Evolutionary conservation across 1,140 invertebrate species (phyloP).

Genomic region (Hydropsyche tenuis): DNA sequence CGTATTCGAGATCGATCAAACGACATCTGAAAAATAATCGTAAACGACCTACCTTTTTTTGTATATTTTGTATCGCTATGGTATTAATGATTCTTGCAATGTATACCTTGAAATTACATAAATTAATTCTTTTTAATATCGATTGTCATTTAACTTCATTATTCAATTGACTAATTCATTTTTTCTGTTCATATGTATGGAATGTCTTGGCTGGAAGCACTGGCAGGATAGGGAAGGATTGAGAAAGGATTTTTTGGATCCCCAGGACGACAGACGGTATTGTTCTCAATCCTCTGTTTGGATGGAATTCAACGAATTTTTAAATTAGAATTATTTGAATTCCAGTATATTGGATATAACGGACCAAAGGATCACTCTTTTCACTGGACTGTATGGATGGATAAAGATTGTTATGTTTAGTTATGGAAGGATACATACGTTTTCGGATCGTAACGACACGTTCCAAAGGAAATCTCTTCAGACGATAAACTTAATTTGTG

Average conservation of each 20-base stretch:
- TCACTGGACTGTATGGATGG: conserved; percentile 30
- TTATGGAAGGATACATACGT: not conserved
- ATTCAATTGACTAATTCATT: conserved; percentile 46
- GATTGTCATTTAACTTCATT: conserved; percentile 18
- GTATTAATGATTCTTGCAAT: no score
- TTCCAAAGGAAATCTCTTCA: conserved; percentile 5
- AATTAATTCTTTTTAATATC: not conserved
- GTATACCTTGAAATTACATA: no score
- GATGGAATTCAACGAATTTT: conserved; percentile 27
- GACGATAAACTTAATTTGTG: conserved; percentile 9
- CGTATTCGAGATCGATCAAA: no score
- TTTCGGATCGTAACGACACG: not conserved
- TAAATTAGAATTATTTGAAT: conserved; percentile 18
- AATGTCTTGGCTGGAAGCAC: conserved; percentile 45
- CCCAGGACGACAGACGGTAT: conserved; percentile 33
- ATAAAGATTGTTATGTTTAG: not conserved
- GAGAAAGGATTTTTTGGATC: conserved; percentile 41
- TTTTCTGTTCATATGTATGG: conserved; percentile 51
- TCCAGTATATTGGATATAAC: conserved; percentile 10
- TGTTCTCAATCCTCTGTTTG: conserved; percentile 38
- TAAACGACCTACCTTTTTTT: no score
- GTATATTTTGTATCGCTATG: no score
- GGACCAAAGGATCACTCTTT: conserved; percentile 29
- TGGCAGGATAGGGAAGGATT: conserved; percentile 42
- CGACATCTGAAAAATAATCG: no score